These are phyloP conservation scores for Aphis craccivora DNA, from an alignment of 1,140 invertebrate species.

Conservation along the genomic window DNA sequence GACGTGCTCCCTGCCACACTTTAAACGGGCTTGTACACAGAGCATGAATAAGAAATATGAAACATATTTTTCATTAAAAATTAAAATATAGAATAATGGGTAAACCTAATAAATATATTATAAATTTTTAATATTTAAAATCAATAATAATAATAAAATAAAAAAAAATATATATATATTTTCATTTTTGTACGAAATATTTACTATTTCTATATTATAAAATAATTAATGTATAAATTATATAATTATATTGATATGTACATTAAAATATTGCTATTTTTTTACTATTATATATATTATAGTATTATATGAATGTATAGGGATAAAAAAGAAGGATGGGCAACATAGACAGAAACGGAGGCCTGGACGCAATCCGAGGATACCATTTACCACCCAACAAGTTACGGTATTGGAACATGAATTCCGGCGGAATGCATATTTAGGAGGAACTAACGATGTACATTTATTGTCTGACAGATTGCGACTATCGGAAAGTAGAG, in stretches of 20 bases:
- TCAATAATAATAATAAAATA: no score
- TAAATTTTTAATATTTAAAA: no score
- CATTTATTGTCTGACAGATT: constrained; percentile 68
- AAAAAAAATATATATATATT: no score
- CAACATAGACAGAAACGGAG: constrained; percentile 65
- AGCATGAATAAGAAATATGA: no score
- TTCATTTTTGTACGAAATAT: no score
- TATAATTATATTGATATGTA: not conserved
- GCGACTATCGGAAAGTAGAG: constrained; percentile 71
- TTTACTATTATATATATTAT: not conserved
- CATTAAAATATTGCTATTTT: not conserved
- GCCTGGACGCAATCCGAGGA: constrained; percentile 70
- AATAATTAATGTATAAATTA: no score
- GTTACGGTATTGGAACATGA: constrained; percentile 69
- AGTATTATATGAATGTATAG: constrained; percentile 61
- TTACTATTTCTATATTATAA: no score
- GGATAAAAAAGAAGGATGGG: constrained; percentile 74
- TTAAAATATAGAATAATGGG: no score
- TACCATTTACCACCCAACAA: constrained; percentile 72
- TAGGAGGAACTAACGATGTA: constrained; percentile 69
- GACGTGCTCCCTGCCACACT: no score
- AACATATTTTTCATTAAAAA: no score
- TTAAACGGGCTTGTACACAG: no score
- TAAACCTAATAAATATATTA: no score
- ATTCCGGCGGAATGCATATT: constrained; percentile 70